Evolutionary conservation across 2,888 invertebrate genomes (phyloP), one percentile per base, ranked within the genome.

Genomic region (Torymus tubicola): DNA sequence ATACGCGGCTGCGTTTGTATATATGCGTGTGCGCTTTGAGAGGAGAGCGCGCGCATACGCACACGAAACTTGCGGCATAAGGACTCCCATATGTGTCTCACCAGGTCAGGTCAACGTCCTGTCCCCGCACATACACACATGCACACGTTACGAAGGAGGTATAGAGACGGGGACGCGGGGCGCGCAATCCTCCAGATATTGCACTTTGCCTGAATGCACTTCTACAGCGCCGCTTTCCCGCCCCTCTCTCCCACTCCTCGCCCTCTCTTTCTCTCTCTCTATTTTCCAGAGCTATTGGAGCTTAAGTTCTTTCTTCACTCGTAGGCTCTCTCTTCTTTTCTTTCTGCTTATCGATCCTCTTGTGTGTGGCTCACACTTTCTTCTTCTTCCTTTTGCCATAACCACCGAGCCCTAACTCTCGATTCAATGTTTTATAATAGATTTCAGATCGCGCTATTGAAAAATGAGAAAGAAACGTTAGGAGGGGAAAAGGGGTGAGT

Each of bases 21-120:
- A 2, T 31, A 31, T 31, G 8, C 8, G 31, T 8, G 31, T 31
- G 2, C 31, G 31, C 31, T 3, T 8, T 31, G 3, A 5, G 31
- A 31, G 31, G 8, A 8, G 31, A 31, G 31, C 63, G n/a, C 53
- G 52, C 67, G 82, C 70, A 83, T 72, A 83, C 83, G 81, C 81
- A 81, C 83, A 73, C 64, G 65, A 64, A 57, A 61, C 13, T 24
- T 16, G 2, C 42, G 58, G 24, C 85, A 84, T 86, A 86, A 87
- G 87, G 88, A 86, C 86, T 83, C 73, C 86, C 88, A 86, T 89
- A 89, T 89, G 89, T 90, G 89, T 90, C 87, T 90, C 90, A 90
- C 90, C 90, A 89, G 90, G 90, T 90, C 90, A 90, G 90, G 90
- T 90, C 90, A 90, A 90, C 87, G 90, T 89, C 90, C 90, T 89